Percentiles rank a stretch among this genome's conserved stretches.
Conservation (phyloP, 2,797 vertebrate genomes). For the Tenualosa thibaudeaui region DNA sequence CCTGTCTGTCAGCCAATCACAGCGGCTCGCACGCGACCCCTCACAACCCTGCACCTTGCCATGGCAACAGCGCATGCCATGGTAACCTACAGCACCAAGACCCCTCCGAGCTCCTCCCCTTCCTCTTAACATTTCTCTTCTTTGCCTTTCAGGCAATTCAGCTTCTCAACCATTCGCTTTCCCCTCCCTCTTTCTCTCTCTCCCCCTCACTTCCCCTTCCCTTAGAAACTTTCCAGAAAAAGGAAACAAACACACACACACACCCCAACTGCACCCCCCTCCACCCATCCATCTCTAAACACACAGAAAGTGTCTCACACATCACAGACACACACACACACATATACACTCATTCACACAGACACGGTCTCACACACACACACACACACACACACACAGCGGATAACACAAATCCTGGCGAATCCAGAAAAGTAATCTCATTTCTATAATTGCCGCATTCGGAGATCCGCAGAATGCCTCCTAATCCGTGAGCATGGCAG, state of each 20-base stretch:
- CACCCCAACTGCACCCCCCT: background rate
- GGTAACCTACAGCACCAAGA: background rate
- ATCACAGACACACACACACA: background rate
- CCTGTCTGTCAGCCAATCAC: conserved; percentile 3
- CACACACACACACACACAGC: background rate
- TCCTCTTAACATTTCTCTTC: background rate
- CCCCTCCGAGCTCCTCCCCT: background rate
- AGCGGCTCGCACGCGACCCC: background rate
- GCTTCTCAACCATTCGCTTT: background rate
- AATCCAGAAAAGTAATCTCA: conserved; percentile 61
- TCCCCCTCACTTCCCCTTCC: background rate
- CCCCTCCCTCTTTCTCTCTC: background rate
- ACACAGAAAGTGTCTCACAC: background rate
- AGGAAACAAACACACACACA: background rate
- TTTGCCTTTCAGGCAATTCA: background rate
- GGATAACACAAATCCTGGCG: conserved; percentile 66
- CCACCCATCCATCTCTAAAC: background rate
- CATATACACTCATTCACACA: background rate
- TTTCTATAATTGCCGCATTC: conserved; percentile 67
- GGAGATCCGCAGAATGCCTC: conserved; percentile 57
- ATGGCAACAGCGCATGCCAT: background rate
- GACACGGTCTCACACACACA: too few relatives aligned
- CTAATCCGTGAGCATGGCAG: conserved; percentile 40
- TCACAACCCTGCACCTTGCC: background rate
- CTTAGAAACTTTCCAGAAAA: too few relatives aligned